These are phyloP conservation scores for Crioceris asparagi DNA, from an alignment of 2,888 invertebrate genomes.

Conservation along the genomic window DNA sequence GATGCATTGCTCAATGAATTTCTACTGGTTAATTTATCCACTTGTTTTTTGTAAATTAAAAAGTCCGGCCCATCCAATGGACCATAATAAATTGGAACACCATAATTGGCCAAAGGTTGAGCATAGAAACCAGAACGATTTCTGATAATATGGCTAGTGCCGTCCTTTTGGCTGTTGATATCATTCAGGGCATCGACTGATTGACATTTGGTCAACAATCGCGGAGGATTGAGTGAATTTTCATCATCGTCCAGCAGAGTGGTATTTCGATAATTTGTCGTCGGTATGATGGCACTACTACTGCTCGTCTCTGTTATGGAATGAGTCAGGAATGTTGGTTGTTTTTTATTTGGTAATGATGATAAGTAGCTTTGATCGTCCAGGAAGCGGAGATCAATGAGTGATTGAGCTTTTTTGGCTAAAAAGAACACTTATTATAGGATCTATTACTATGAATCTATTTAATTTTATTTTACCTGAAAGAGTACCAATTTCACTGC, in stretches of 20 bases:
- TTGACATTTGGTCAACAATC: conserved; percentile 30
- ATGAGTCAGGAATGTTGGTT: too few relatives aligned
- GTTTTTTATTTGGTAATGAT: too few relatives aligned
- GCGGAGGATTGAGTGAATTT: too few relatives aligned
- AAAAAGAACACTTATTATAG: conserved; percentile 11
- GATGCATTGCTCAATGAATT: conserved; percentile 38
- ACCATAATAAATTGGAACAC: conserved; percentile 38
- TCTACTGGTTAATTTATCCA: conserved; percentile 31
- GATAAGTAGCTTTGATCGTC: too few relatives aligned
- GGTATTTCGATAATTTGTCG: too few relatives aligned
- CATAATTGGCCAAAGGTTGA: conserved; percentile 35
- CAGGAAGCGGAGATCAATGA: conserved; percentile 34
- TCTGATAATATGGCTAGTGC: conserved; percentile 30
- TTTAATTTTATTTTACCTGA: background rate
- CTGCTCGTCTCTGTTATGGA: conserved; percentile 26
- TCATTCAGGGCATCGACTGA: conserved; percentile 35
- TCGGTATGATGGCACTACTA: conserved; percentile 22
- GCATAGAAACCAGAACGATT: conserved; percentile 36
- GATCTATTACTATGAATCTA: background rate
- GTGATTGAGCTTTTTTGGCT: conserved; percentile 36
- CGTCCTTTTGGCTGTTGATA: conserved; percentile 21
- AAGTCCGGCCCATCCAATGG: conserved; percentile 38
- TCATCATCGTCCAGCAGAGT: too few relatives aligned
- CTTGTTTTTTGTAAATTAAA: conserved; percentile 37
- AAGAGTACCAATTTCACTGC: conserved; percentile 2